A percentile compares a stretch with the other conserved stretches of the same genome.
These are phyloP conservation scores for Diacarnus erythraeanus DNA, from an alignment of 37 sponge, comb jelly and placozoan genomes.

Conservation along the genomic window DNA sequence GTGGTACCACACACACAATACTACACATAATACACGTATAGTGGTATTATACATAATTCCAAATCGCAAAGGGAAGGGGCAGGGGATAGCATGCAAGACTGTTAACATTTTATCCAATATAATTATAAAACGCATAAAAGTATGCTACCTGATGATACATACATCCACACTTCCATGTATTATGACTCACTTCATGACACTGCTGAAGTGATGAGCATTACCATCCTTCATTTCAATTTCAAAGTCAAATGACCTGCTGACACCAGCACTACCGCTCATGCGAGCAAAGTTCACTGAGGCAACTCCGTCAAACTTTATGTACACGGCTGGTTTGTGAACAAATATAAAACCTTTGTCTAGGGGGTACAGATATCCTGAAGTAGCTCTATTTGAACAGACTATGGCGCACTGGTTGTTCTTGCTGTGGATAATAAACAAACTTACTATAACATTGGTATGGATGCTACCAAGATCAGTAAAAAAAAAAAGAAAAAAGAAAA, in stretches of 20 bases:
- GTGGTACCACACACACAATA: no score
- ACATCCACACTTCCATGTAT: no score
- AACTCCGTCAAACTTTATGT: constrained; percentile 89
- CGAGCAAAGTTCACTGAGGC: constrained; percentile 95
- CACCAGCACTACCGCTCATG: constrained; percentile 70
- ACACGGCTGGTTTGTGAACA: constrained; percentile 94
- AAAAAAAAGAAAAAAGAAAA: neutral
- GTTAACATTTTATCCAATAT: no score
- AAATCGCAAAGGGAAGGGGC: no score
- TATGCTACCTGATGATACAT: no score
- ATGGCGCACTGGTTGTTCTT: constrained; percentile 73
- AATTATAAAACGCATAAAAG: no score
- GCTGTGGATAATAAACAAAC: constrained; percentile 18
- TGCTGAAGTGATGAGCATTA: constrained; percentile 76
- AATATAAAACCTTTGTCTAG: constrained; percentile 95
- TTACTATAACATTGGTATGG: neutral
- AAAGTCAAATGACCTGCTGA: constrained; percentile 87
- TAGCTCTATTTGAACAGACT: constrained; percentile 82
- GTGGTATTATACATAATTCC: no score
- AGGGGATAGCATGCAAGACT: no score
- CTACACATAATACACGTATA: no score
- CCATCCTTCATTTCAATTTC: constrained; percentile 91
- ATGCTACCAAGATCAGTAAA: neutral
- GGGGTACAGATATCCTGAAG: constrained; percentile 91
- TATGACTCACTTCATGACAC: constrained; percentile 84